phyloP scores from a whole-genome alignment of 2,797 vertebrate genomes.

The Oreochromis grahami region DNA sequence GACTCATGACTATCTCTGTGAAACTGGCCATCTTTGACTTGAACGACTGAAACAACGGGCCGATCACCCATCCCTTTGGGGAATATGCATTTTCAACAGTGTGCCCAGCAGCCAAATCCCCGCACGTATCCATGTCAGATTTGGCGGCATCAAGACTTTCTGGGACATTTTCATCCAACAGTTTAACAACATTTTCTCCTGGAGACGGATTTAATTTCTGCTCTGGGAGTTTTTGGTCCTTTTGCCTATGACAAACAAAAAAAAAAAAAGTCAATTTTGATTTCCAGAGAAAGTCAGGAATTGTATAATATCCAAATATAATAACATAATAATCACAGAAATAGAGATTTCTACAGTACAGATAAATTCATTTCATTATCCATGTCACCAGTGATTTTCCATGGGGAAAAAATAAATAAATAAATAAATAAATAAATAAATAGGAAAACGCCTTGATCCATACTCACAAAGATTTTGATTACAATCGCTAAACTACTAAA shows the following conservation, averaged over 20 bases:
- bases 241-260: slow-evolving; percentile 26
- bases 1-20: slow-evolving; percentile 85
- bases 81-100: background rate
- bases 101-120: background rate
- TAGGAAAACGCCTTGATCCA: background rate
- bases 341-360: background rate
- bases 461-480: background rate
- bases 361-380: background rate
- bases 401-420: rapidly evolving
- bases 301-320: background rate
- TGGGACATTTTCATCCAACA: background rate
- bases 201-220: background rate
- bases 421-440: too few species aligned
- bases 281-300: background rate
- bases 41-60: slow-evolving; percentile 83
- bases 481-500: background rate
- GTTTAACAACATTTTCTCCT: background rate
- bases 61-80: slow-evolving; percentile 80
- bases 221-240: background rate
- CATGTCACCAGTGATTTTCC: background rate
- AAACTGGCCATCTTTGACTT: slow-evolving; percentile 89
- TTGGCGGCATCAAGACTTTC: background rate
- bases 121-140: slow-evolving; percentile 6
- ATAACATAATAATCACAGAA: background rate
- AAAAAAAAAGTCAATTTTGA: background rate